Evolutionary conservation across 2,797 vertebrate species (phyloP), one percentile per base, ranked within the genome.

Genomic region (Syngnathus rostellatus): DNA sequence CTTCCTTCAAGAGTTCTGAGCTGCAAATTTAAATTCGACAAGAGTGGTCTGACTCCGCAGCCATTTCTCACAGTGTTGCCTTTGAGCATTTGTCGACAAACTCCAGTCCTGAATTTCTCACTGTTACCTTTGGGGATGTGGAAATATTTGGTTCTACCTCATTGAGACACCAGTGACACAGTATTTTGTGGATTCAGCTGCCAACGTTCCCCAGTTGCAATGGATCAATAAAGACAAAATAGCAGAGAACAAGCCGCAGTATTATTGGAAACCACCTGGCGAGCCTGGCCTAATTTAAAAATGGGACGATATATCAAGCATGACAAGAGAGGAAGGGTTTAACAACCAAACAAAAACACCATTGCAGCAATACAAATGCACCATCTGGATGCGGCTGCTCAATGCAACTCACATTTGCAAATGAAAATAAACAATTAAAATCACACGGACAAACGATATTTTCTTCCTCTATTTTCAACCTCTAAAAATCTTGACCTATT

Each of bases 211-310:
- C 60, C 41, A 14, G 60, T 16, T 45, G 45, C 60, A 62, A 62
- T 41, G 21, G 60, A 62, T 62, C 60, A 46, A 62, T 62, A 46
- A 62, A 45, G 60, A 62, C 60, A 46, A 62, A 62, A 62, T 62
- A 62, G n/a, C 60, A 11, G 60, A 14, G 21, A 62, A 62, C 40
- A 45, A 41, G 39, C 60, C 4, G n/a, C 39, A 43, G 43, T 62
- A 45, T 62, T 62, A 62, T 62, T 62, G 41, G 60, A 62, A 62
- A 31, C 60, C 60, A 62, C 60, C 60, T 62, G 60, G 21, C 40
- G 41, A 62, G 60, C 60, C 19, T 62, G 60, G 60, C 23, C 60
- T 62, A 46, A 62, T 62, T 62, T 62, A 62, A 62, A 62, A 45
- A 62, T 31, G 21, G 60, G 16, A 23, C 41, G 10, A 31, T 62